Percentiles rank a stretch among this genome's conserved stretches.
phyloP scores from a whole-genome alignment of 2,113 vertebrate species.

The Chiloscyllium plagiosum region DNA sequence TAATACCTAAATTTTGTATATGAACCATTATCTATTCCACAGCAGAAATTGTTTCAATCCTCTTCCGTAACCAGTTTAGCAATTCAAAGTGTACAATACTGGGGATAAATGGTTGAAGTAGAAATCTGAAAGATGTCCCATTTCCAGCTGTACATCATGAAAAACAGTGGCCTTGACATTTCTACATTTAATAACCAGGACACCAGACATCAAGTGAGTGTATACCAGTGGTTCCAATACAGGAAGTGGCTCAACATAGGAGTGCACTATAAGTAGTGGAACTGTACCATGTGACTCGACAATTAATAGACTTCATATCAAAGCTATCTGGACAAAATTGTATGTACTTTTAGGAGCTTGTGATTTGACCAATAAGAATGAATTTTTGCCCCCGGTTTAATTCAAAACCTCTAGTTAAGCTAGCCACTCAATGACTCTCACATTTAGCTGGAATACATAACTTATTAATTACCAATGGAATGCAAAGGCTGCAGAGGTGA shows the following conservation, averaged over 20 bases:
- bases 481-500: background rate
- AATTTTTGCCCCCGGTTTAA: background rate
- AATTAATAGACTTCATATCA: background rate
- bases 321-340: background rate
- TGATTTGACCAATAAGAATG: background rate
- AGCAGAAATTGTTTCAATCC: background rate
- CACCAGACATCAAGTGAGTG: background rate
- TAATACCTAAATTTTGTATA: background rate
- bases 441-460: constrained; percentile 1
- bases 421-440: background rate
- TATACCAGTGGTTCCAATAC: background rate
- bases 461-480: constrained; percentile 14
- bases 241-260: background rate
- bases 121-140: background rate
- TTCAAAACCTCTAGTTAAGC: background rate
- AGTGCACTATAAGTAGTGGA: background rate
- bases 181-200: background rate
- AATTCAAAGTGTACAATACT: background rate
- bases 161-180: background rate
- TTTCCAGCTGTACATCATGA: background rate
- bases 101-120: background rate
- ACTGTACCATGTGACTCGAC: background rate
- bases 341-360: background rate
- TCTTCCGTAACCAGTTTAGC: background rate
- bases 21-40: background rate